These are phyloP conservation scores for Leuctra nigra DNA, from an alignment of 2,888 invertebrate genomes.

Conservation along the genomic window DNA sequence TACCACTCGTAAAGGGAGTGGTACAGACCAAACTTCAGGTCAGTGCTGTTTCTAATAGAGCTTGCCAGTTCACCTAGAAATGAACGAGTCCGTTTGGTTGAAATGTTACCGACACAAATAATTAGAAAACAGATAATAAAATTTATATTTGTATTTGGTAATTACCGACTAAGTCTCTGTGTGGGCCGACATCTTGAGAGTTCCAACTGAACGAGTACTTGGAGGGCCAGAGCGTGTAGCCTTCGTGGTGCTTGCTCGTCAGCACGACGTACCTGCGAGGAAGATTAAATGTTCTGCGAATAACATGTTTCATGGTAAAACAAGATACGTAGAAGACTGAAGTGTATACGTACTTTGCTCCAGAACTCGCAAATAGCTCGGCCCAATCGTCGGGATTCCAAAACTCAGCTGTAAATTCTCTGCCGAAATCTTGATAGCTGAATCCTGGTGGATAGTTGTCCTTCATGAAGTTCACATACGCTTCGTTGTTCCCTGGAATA, in stretches of 20 bases:
- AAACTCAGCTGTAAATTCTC: conserved; percentile 82
- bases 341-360: conserved; percentile 85
- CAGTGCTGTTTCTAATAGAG: conserved; percentile 54
- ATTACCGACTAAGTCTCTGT: conserved; percentile 63
- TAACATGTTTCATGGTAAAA: too few relatives aligned
- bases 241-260: conserved; percentile 86
- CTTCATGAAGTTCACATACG: conserved; percentile 65
- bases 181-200: conserved; percentile 68
- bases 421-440: conserved; percentile 88
- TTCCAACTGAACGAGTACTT: conserved; percentile 80
- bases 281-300: too few relatives aligned
- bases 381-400: conserved; percentile 83
- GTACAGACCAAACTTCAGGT: conserved; percentile 75
- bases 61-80: conserved; percentile 55
- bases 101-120: too few relatives aligned
- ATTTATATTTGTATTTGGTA: too few relatives aligned
- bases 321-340: too few relatives aligned
- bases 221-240: conserved; percentile 77
- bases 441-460: conserved; percentile 77
- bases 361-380: conserved; percentile 69
- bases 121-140: too few relatives aligned
- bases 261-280: conserved; percentile 71
- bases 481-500: conserved; percentile 11
- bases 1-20: conserved; percentile 87
- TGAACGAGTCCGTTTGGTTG: too few relatives aligned